Evolutionary conservation across 2,888 invertebrate species (phyloP).

Genomic region (Eurytoma adleriae): DNA sequence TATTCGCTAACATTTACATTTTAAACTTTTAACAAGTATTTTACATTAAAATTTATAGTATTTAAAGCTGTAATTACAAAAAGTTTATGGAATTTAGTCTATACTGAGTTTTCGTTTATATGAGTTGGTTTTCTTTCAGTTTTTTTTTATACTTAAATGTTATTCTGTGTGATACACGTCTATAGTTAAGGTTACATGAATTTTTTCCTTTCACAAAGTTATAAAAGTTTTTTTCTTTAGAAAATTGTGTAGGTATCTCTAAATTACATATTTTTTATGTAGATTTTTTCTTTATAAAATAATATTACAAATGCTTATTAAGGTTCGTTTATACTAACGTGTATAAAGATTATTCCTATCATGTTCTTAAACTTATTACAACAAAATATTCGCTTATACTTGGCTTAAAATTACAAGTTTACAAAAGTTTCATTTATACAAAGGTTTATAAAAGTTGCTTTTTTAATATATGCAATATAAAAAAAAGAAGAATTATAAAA

Average conservation of each 20-base stretch:
- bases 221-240: conserved; percentile 52
- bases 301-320: conserved; percentile 48
- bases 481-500: conserved; percentile 54
- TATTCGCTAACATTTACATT: conserved; percentile 55
- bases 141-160: conserved; percentile 15
- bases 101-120: conserved; percentile 37
- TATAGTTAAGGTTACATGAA: conserved; percentile 49
- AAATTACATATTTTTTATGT: conserved; percentile 47
- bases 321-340: conserved; percentile 43
- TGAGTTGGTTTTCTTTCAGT: conserved; percentile 11
- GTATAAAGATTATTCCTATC: conserved; percentile 37
- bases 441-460: conserved; percentile 55
- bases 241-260: conserved; percentile 46
- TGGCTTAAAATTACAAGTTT: conserved; percentile 54
- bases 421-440: conserved; percentile 57
- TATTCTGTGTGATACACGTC: conserved; percentile 37
- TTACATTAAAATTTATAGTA: conserved; percentile 55
- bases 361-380: conserved; percentile 52
- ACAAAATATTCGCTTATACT: conserved; percentile 47
- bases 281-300: conserved; percentile 46
- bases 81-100: conserved; percentile 50
- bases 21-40: conserved; percentile 56
- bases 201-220: conserved; percentile 39
- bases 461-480: conserved; percentile 45
- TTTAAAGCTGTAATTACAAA: conserved; percentile 54